Base-by-base conservation (phyloP, 2,888 invertebrate genomes). In the Barypeithes pellucidus region DNA sequence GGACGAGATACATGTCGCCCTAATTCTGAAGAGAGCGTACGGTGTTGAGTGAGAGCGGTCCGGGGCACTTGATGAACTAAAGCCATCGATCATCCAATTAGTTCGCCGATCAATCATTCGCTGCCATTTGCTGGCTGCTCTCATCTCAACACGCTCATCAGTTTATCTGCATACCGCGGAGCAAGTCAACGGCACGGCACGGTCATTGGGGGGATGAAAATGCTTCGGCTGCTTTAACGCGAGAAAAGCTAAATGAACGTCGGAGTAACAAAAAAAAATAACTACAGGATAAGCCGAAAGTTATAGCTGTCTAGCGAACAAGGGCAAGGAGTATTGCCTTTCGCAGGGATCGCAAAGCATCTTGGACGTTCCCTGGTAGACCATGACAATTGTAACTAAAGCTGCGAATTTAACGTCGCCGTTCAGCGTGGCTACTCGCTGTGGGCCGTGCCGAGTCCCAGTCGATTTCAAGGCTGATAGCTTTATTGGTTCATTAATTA, bases 41-140 rank as follows among this genome's bases (percentile, higher is more conserved):
- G 80, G 75, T 77, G 80, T 76, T 78, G 79, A 80, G 81, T 77
- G 80, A 75, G 80, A 77, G 76, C 79, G 79, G 77, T 79, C 78
- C 79, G 80, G 79, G 80, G 81, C 81, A 83, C 84, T 85, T 85
- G 86, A 86, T 86, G 86, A 86, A 86, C 86, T 86, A 84, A 85
- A 84, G 87, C 88, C 91, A 92, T 93, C 92, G 90, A 92, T 93
- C 93, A 92, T 89, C 90, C 92, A 92, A 92, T 93, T 92, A 92
- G 90, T 86, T 81, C 81, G 81, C 84, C 88, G 91, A 92, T 92
- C 92, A 91, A 92, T 93, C 92, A 92, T 92, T 88, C 47, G 78
- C 86, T 86, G 87, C 87, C 87, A 87, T 87, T 87, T 86, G 84
- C 87, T 85, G 76, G 68, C 68, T 72, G 50, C 73, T 68, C 67